Base-by-base conservation (phyloP, 2,797 vertebrate genomes). In the Sparidentex hasta region DNA sequence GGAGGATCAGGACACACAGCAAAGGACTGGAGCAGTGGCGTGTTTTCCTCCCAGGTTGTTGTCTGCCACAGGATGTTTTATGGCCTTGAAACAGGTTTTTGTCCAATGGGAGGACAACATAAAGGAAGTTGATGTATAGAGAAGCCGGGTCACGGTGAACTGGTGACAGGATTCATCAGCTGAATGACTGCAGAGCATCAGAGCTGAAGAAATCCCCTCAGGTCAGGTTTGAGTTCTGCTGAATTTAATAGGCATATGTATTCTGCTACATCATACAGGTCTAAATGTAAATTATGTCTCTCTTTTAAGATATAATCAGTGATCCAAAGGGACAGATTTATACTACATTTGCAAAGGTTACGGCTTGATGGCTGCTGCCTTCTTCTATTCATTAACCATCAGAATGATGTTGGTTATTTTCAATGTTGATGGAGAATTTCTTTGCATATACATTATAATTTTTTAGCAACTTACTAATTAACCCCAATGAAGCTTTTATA, bases 11-110 rank as follows among this genome's bases (percentile, higher is more conserved):
- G 25, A n/a, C n/a, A 20, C 69, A 41, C 29, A 25, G 43, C 47
- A 25, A 33, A 27, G 4, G 7, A 5, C 50, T 21, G 27, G 46
- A 29, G 64, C 1, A 16, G 56, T 56, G 16, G 20, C 21, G 5
- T 43, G 59, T 62, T 77, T 81, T 74, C 63, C 70, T 72, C 51
- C 13, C 58, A 70, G 41, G 68, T 87, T 83, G 82, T 89, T 88
- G 80, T 81, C 86, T 88, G 78, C 82, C 27, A 65, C 66, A 88
- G 86, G 90, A 92, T 92, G 76, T 61, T 17, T 43, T 83, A 58
- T 65, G 79, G 69, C 88, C 89, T 88, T 92, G 85, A 82, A 67
- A 47, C 68, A 21, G 56, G 61, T 48, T 62, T 74, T 81, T 48
- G 43, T 69, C 71, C 71, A 78, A 63, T 64, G 48, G 67, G 80